These are phyloP conservation scores for Tiliqua scincoides DNA, from an alignment of 2,113 vertebrate genomes.

Conservation along the genomic window DNA sequence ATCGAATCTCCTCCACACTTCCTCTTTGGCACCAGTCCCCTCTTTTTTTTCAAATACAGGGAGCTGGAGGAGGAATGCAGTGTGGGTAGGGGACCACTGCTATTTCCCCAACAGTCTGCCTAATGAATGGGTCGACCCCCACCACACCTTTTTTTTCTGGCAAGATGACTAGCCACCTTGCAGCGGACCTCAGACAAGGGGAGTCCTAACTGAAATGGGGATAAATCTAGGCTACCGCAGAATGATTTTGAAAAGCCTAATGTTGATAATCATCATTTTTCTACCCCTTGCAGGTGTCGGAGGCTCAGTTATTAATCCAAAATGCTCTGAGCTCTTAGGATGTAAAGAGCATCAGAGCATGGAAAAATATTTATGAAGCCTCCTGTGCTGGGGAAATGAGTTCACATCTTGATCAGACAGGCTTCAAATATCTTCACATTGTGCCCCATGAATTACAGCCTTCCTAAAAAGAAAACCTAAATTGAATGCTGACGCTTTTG, in stretches of 20 bases:
- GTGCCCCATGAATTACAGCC: background rate
- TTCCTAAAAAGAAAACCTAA: background rate
- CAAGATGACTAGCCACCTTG: background rate
- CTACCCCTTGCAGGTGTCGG: slow-evolving; percentile 8
- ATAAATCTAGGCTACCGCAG: background rate
- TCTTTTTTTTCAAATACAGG: too few species aligned
- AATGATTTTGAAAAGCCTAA: slow-evolving; percentile 44
- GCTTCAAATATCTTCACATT: background rate
- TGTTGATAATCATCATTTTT: background rate
- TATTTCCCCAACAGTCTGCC: too few species aligned
- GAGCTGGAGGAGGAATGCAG: too few species aligned
- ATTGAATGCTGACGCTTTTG: background rate
- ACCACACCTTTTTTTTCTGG: background rate
- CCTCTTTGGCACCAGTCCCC: too few species aligned
- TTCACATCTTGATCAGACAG: background rate
- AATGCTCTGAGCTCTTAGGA: background rate
- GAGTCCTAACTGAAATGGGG: background rate
- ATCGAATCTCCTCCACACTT: too few species aligned
- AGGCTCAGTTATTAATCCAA: slow-evolving; percentile 49
- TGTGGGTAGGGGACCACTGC: too few species aligned
- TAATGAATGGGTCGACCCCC: too few species aligned
- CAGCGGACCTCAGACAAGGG: background rate
- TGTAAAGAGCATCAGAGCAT: background rate
- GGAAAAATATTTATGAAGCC: slow-evolving; percentile 46
- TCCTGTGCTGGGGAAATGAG: background rate